Percentiles rank a stretch among this genome's conserved stretches.
These are phyloP conservation scores for Bradypodion ventrale DNA, from an alignment of 2,797 vertebrate species.

Conservation along the genomic window DNA sequence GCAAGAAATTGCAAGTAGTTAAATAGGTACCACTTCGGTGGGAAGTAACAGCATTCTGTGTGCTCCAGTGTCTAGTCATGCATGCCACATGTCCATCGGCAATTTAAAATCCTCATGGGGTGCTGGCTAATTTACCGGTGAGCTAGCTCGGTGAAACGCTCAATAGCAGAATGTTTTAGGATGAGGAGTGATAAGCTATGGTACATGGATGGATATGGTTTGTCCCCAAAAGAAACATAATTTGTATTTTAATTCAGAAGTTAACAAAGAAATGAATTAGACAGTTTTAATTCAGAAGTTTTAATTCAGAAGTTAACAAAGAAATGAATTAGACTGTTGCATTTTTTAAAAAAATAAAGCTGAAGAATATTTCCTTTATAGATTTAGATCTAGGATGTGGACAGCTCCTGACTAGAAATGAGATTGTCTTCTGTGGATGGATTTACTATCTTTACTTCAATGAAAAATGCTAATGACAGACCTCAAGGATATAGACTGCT, in stretches of 20 bases:
- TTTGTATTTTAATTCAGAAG: constrained; percentile 39
- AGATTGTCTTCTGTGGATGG: constrained; percentile 32
- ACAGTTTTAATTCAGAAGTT: constrained; percentile 35
- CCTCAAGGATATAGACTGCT: constrained; percentile 37
- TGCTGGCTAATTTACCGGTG: constrained; percentile 17
- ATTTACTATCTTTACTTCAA: constrained; percentile 24
- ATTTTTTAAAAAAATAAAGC: neutral
- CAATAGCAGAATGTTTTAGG: constrained; percentile 14
- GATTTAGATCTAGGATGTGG: constrained; percentile 5
- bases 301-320: constrained; percentile 38
- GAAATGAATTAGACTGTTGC: constrained; percentile 30
- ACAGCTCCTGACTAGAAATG: neutral
- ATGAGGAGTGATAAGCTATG: constrained; percentile 30
- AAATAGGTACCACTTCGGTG: too few species aligned
- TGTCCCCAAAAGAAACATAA: constrained; percentile 10
- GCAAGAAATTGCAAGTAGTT: too few species aligned
- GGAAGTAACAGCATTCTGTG: too few species aligned
- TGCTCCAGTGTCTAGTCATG: too few species aligned
- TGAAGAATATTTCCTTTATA: constrained; percentile 25
- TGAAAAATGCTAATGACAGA: constrained; percentile 39
- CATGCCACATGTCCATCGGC: too few species aligned
- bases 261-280: constrained; percentile 39
- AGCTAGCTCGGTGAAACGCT: constrained; percentile 6
- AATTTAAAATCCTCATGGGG: neutral
- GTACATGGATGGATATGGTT: constrained; percentile 40